Evolutionary conservation across 2,113 vertebrate species (phyloP), one percentile per base, ranked within the genome.

Genomic region (Hyaena hyaena): DNA sequence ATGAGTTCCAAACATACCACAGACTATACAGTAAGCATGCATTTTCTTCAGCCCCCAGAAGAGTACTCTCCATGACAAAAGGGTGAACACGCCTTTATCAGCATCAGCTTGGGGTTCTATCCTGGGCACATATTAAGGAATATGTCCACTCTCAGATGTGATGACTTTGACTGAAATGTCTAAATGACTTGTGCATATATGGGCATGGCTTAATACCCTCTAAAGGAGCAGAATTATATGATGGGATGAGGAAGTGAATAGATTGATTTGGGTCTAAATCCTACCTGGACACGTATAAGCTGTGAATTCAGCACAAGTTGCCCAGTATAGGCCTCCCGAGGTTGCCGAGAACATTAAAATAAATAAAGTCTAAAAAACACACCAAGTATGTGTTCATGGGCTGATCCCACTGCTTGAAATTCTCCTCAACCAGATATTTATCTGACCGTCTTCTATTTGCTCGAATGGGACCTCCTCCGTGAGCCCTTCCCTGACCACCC

Each of bases 301-400:
- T 71, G 33, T 50, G 35, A 96, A 90, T 31, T 90, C 80, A 94
- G 35, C 68, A 66, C 10, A 77, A 89, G 21, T 80, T 88, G 65
- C 92, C 61, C 69, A 89, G 12, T 14, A 87, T 33, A 82, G 80
- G 68, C 10, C 10, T 90, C 28, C 83, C 39, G 24, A 90, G 1
- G 28, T 77, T 90, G 5, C 76, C 14, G 33, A 45, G 19, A 58
- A 79, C n/a, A 87, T 87, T 83, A 77, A 93, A 93, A 71, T 15
- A 81, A 66, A 39, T 76, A 66, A 84, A 96, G 26, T 90, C 73
- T 84, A 90, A 50, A 93, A 77, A 94, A 24, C 43, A 94, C 5
- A 39, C 58, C 35, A 94, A 45, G 19, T 87, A 7, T 69, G 1
- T 73, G 74, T 77, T 89, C 76, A 31, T 19, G 14, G 28, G 77